Percentiles rank a stretch among this genome's conserved stretches.
phyloP scores from a whole-genome alignment of 1,140 invertebrate species.

The Zaprionus nigranus region DNA sequence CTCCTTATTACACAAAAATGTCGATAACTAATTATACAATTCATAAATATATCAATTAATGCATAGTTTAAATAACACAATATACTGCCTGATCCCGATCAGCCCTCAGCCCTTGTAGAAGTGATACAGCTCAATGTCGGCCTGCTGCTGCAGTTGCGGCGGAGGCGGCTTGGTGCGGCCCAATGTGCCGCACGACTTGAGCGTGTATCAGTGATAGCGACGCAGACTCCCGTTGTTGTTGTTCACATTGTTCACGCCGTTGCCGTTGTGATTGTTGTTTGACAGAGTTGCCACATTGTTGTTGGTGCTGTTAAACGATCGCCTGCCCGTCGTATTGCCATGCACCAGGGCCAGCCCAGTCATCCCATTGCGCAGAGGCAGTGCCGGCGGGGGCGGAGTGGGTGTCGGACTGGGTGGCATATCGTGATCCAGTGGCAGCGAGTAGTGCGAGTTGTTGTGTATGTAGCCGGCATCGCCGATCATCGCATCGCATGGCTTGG shows the following conservation, averaged over 20 bases:
- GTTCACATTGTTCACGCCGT: slow-evolving; percentile 25
- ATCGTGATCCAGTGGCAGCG: slow-evolving; percentile 77
- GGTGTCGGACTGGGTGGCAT: slow-evolving; percentile 68
- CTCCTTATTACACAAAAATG: slow-evolving; percentile 73
- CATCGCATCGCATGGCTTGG: slow-evolving; percentile 73
- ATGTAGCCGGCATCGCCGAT: slow-evolving; percentile 65
- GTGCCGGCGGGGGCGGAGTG: slow-evolving; percentile 75
- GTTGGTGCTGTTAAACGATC: slow-evolving; percentile 74
- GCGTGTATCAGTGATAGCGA: slow-evolving; percentile 81
- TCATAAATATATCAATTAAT: slow-evolving; percentile 62
- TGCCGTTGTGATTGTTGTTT: slow-evolving; percentile 63
- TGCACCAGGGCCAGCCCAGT: slow-evolving; percentile 59
- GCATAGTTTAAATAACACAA: slow-evolving; percentile 41
- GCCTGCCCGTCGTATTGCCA: slow-evolving; percentile 72
- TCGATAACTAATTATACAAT: slow-evolving; percentile 64
- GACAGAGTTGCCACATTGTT: slow-evolving; percentile 71
- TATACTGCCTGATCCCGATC: slow-evolving; percentile 17
- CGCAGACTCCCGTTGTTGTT: slow-evolving; percentile 78
- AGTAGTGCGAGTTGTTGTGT: slow-evolving; percentile 82
- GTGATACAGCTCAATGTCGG: slow-evolving; percentile 67
- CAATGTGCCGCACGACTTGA: slow-evolving; percentile 69
- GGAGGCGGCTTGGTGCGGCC: slow-evolving; percentile 60
- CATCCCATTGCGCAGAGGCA: slow-evolving; percentile 76
- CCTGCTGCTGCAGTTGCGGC: slow-evolving; percentile 11
- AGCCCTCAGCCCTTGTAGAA: slow-evolving; percentile 74